These are phyloP conservation scores for Bufotes viridis DNA, from an alignment of 2,797 vertebrate genomes.

Conservation along the genomic window DNA sequence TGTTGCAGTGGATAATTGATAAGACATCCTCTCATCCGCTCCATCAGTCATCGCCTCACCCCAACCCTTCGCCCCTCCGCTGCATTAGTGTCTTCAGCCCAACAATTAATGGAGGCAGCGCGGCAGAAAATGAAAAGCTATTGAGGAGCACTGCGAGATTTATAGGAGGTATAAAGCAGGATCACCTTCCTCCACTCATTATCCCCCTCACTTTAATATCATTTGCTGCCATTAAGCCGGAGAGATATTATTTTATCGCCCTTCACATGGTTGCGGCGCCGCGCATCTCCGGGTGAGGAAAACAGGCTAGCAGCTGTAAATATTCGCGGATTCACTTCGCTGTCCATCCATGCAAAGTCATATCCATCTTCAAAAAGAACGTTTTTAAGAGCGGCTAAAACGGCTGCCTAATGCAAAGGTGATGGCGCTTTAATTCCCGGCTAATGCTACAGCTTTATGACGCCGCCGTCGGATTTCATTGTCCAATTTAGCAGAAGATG, in stretches of 20 bases:
- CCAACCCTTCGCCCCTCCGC: no score
- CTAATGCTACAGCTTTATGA: conserved; percentile 73
- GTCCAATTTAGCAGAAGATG: conserved; percentile 72
- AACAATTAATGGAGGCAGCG: conserved; percentile 49
- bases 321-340: conserved; percentile 54
- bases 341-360: conserved; percentile 64
- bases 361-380: conserved; percentile 66
- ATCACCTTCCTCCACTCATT: conserved; percentile 57
- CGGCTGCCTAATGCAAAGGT: conserved; percentile 73
- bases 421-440: conserved; percentile 74
- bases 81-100: conserved; percentile 15
- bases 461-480: conserved; percentile 74
- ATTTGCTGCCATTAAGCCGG: conserved; percentile 56
- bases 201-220: conserved; percentile 58
- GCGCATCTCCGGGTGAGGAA: conserved; percentile 33
- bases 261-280: conserved; percentile 53
- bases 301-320: conserved; percentile 34
- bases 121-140: conserved; percentile 35
- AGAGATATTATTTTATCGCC: conserved; percentile 67
- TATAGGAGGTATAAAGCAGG: conserved; percentile 49
- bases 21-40: no score
- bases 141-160: conserved; percentile 24
- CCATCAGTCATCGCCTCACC: background rate
- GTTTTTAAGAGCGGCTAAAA: conserved; percentile 71
- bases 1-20: no score